Evolutionary conservation across 2,888 invertebrate genomes (phyloP).

Genomic region (Clitarchus hookeri): DNA sequence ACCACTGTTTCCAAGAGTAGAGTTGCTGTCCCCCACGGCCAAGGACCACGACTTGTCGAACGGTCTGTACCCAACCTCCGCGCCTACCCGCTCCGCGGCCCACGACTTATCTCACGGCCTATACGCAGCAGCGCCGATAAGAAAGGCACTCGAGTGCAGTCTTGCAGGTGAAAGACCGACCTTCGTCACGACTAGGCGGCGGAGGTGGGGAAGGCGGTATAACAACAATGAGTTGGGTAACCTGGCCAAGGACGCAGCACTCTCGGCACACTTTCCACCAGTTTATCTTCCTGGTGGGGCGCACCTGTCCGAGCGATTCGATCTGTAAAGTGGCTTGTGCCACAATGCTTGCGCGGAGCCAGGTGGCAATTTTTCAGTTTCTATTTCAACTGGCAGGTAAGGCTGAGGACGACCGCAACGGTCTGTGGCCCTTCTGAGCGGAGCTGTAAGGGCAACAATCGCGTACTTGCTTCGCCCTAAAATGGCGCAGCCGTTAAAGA

Average conservation of each 20-base stretch:
- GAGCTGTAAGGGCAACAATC: too few species aligned
- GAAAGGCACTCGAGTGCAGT: not conserved
- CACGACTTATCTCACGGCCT: not conserved
- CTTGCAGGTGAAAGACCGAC: not conserved
- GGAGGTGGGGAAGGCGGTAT: not conserved
- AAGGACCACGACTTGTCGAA: not conserved
- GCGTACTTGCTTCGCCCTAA: too few species aligned
- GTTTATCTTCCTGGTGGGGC: not conserved
- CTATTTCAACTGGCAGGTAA: too few species aligned
- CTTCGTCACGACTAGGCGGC: not conserved
- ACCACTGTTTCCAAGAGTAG: too few species aligned
- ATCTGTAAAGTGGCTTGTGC: too few species aligned
- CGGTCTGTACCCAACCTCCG: not conserved
- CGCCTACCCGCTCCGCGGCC: too few species aligned
- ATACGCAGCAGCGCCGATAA: not conserved
- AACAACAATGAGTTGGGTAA: conserved; percentile 9
- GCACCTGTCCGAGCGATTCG: not conserved
- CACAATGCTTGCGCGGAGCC: too few species aligned
- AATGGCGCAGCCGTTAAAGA: too few species aligned
- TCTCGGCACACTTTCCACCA: not conserved
- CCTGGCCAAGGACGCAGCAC: not conserved
- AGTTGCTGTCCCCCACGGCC: too few species aligned
- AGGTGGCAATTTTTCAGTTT: too few species aligned
- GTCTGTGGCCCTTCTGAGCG: too few species aligned
- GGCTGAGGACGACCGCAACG: too few species aligned